A percentile compares a stretch with the other conserved stretches of the same genome.
These are phyloP conservation scores for Ptilorrhoa leucosticta DNA, from an alignment of 2,113 vertebrate genomes.

Conservation along the genomic window DNA sequence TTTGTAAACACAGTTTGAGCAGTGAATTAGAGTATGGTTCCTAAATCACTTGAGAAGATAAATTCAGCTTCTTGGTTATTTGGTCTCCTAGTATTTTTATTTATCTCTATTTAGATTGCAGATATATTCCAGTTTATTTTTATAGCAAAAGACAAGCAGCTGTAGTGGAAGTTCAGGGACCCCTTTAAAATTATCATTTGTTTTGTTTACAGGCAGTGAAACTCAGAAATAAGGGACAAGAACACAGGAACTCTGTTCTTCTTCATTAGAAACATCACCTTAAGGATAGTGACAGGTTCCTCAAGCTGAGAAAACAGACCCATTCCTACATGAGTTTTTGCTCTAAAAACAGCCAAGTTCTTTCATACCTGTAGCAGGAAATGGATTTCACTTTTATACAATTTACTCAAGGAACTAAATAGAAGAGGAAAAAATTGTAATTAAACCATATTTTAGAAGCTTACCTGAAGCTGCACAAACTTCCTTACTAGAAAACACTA, in stretches of 20 bases:
- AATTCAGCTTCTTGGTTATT: not conserved
- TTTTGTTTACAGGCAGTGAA: not conserved
- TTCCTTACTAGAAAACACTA: not conserved
- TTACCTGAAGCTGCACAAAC: not conserved
- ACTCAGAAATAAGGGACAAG: not conserved
- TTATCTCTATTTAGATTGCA: not conserved
- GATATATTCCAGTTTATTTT: not conserved
- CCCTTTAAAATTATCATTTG: not conserved
- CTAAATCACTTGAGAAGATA: not conserved
- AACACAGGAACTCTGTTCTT: not conserved
- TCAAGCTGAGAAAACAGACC: not conserved
- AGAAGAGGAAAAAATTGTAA: not conserved
- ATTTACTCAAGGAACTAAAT: not conserved
- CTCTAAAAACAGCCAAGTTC: not conserved
- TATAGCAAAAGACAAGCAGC: not conserved
- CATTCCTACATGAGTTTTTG: not conserved
- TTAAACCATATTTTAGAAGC: not conserved
- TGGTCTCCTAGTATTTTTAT: not conserved
- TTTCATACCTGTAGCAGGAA: not conserved
- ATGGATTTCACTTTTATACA: not conserved
- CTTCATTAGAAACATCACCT: not conserved
- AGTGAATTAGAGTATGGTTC: not conserved
- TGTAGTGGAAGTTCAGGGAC: not conserved
- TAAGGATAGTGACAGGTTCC: not conserved
- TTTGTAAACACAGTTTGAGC: not conserved